A percentile compares a stretch with the other conserved stretches of the same genome.
phyloP scores from a whole-genome alignment of 1,140 invertebrate species.

The Akabosia matsudoensis region DNA sequence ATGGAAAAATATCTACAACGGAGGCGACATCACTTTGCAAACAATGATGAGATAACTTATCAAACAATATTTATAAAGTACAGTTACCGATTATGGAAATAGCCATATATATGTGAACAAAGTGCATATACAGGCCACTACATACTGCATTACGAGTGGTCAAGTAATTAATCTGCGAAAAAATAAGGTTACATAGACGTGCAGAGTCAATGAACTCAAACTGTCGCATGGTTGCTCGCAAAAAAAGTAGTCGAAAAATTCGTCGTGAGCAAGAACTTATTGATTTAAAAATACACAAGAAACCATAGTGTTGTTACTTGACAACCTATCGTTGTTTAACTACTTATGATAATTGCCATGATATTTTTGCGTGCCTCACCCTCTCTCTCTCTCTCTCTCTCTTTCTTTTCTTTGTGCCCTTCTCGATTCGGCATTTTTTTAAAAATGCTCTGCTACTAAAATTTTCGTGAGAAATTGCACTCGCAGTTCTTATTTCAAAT shows the following conservation, averaged over 20 bases:
- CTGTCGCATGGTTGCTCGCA: conserved; percentile 7
- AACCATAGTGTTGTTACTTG: not conserved
- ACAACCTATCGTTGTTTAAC: not conserved
- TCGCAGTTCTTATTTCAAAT: not conserved
- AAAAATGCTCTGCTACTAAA: not conserved
- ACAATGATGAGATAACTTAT: conserved; percentile 5
- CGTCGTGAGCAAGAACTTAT: not conserved
- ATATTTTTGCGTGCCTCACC: no score
- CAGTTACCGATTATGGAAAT: not conserved
- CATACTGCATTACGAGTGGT: conserved; percentile 12
- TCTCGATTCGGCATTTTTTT: no score
- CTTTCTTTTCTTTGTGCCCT: no score
- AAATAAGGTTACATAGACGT: conserved; percentile 16
- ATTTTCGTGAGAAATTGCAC: not conserved
- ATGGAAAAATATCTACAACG: not conserved
- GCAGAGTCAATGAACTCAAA: conserved; percentile 20
- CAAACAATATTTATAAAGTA: not conserved
- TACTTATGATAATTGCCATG: no score
- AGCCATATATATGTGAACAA: not conserved
- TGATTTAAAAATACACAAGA: not conserved
- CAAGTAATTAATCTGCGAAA: conserved; percentile 14
- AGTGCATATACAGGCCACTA: not conserved
- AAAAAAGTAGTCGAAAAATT: not conserved
- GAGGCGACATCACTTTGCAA: not conserved
- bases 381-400: not conserved